A percentile compares a stretch with the other conserved stretches of the same genome.
Conservation (phyloP, 2,888 invertebrate genomes). For the Oligia latruncula region DNA sequence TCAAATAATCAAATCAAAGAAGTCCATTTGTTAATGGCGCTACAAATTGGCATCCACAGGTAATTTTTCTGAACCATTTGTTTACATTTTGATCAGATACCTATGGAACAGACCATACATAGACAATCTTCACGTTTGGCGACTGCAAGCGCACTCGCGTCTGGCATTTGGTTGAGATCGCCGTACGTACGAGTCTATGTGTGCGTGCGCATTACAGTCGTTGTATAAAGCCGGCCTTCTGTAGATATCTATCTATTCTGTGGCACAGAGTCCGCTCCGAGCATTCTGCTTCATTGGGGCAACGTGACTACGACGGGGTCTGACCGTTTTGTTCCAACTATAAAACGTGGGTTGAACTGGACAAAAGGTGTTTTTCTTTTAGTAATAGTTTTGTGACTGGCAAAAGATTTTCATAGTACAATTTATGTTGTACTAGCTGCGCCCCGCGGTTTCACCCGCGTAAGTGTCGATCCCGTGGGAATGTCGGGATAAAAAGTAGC, state of each 20-base stretch:
- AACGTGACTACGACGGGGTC: conserved; percentile 57
- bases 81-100: neutral
- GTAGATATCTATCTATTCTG: neutral
- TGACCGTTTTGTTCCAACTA: conserved; percentile 42
- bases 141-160: neutral
- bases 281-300: conserved; percentile 61
- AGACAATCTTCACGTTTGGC: neutral
- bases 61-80: neutral
- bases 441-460: too few relatives aligned
- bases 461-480: too few relatives aligned
- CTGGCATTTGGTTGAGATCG: too few relatives aligned
- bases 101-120: neutral
- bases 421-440: neutral
- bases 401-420: conserved; percentile 13
- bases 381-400: conserved; percentile 23
- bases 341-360: conserved; percentile 44
- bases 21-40: neutral
- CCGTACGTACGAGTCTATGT: neutral
- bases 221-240: neutral
- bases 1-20: too few relatives aligned
- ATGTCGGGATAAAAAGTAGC: too few relatives aligned
- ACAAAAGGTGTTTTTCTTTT: conserved; percentile 37
- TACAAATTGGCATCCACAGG: neutral
- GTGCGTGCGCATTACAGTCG: too few relatives aligned
- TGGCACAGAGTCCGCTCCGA: conserved; percentile 6